Base-by-base conservation (phyloP, 2,888 invertebrate genomes). In the Ptilodon capucinus region DNA sequence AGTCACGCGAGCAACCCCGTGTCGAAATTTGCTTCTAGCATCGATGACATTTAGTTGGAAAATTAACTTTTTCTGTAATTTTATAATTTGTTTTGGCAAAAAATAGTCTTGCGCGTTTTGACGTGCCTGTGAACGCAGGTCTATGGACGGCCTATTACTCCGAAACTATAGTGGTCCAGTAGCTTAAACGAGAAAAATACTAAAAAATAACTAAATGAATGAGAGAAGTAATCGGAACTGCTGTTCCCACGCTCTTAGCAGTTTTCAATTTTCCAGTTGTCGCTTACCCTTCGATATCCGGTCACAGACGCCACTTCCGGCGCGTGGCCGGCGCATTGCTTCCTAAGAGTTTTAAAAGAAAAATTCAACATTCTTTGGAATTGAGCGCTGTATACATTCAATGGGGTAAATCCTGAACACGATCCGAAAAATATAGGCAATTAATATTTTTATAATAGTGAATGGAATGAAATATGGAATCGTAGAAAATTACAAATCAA, bases 241-340 rank as follows among this genome's bases (percentile, higher is more conserved):
- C 39, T 51, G 55, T 57, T 44, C 51, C 55, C 48, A 54, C 51
- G 48, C 54, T 48, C 48, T 60, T 58, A 60, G 49, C 57, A 57
- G 39, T 39, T 39, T 39, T 21, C 39, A 21, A 39, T 45, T 34
- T 45, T 40, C 70, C 65, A 72, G 63, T 55, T 58, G 68, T 78
- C 72, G 67, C 70, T 71, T 64, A 66, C 68, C 60, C 61, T 69
- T 70, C 71, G 68, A 73, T 74, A 67, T 74, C 74, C 71, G 68
- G 64, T 48, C 57, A 63, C 62, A 66, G 63, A 57, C 53, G 58
- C 57, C 49, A 57, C 66, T 58, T 69, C 68, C 66, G 57, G 44
- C 17, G 32, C 18, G 41, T 41, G 49, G 48, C 43, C 51, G 58
- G 48, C 48, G 57, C 55, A 57, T 49, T 55, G 57, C 56, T 57